Evolutionary conservation across 2,113 vertebrate species (phyloP).

Genomic region (Nesogale talazaci): DNA sequence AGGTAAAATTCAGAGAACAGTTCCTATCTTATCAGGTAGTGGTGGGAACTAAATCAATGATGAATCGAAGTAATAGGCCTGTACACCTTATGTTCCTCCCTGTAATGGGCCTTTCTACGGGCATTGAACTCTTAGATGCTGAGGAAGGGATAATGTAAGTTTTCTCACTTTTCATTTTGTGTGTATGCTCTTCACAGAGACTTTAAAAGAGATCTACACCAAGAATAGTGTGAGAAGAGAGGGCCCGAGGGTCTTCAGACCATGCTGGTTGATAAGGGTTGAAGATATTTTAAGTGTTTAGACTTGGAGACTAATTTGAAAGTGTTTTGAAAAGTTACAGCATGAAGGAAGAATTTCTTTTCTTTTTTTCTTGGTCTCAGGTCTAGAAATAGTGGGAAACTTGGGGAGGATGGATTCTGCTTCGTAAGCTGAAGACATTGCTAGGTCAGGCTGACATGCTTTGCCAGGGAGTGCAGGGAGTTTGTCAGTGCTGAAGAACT

Average conservation of each 20-base stretch:
- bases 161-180: neutral
- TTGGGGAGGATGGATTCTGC: neutral
- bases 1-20: neutral
- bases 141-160: neutral
- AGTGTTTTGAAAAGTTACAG: neutral
- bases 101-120: neutral
- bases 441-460: neutral
- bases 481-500: neutral
- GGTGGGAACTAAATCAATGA: neutral
- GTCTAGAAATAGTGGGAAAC: neutral
- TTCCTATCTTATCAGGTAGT: neutral
- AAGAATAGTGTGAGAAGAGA: neutral
- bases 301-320: conserved; percentile 6
- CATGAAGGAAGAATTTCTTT: conserved; percentile 15
- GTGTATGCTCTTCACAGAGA: neutral
- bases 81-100: neutral
- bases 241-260: neutral
- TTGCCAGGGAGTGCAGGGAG: neutral
- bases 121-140: neutral
- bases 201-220: neutral
- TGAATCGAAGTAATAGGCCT: neutral
- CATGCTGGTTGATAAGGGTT: neutral
- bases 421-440: neutral
- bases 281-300: neutral
- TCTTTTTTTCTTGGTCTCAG: conserved; percentile 31